Evolutionary conservation across 2,888 invertebrate genomes (phyloP), one percentile per base, ranked within the genome.

Genomic region (Pomacea canaliculata): DNA sequence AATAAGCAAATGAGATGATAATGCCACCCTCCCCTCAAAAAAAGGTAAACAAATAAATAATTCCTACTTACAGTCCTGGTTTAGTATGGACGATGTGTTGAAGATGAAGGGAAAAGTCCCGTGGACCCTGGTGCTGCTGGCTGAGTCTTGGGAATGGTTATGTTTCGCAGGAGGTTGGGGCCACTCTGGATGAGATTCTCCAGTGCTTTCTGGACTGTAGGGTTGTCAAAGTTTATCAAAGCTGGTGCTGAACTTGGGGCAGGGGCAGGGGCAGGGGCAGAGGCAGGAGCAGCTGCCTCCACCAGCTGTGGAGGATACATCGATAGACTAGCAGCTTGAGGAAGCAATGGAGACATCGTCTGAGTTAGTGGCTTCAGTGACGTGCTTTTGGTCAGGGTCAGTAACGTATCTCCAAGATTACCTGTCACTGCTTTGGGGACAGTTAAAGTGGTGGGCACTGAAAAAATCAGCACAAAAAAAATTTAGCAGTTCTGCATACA

Each of bases 161-260:
- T 63, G 93, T 90, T 89, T 75, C 87, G 86, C 75, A 90, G 81
- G 37, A 90, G 83, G 77, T 83, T 87, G 19, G 91, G 89, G 7
- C 91, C 91, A 80, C 88, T 91, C 78, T 90, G 90, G 73, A 92
- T 91, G n/a, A 92, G 86, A 78, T 88, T 91, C 76, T 92, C 91
- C 23, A 92, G 81, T 7, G 92, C 92, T 79, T 90, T 89, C 86
- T 92, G 90, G 27, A 92, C 90, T 81, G 84, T 90, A 8, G 91
- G 91, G 81, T 90, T 91, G 82, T 90, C 89, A 79, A 91, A 89
- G 83, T 91, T 91, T 69, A 91, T 89, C 18, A 87, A 82, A 12
- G 86, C 82, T 18, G 81, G 79, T 19, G 77, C 63, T 59, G 79
- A 59, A 10, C 76, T 23, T 37, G 76, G 70, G 48, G 75, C 73